Percentiles rank a stretch among this genome's conserved stretches.
phyloP scores from a whole-genome alignment of 2,113 vertebrate genomes.

The Colossoma macropomum region DNA sequence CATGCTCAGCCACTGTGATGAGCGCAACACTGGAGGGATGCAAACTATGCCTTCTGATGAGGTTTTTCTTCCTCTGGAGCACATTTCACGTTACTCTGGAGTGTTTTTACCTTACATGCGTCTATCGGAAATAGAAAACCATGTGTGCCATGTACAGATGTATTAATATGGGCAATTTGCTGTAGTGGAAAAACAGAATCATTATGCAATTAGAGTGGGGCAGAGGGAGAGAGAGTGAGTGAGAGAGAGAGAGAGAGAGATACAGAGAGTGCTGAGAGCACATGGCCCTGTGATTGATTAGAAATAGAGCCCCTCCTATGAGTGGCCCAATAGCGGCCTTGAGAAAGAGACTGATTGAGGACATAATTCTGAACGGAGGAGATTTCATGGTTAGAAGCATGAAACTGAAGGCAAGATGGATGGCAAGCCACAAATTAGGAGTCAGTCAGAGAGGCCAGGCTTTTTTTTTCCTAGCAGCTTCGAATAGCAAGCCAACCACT shows the following conservation, averaged over 20 bases:
- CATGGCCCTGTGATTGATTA: slow-evolving; percentile 42
- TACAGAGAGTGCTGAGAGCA: slow-evolving; percentile 6
- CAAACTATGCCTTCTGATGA: slow-evolving; percentile 33
- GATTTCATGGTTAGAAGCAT: slow-evolving; percentile 78
- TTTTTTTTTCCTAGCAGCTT: slow-evolving; percentile 4
- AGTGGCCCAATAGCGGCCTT: slow-evolving; percentile 66
- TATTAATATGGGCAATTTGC: slow-evolving; percentile 26
- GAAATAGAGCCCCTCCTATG: slow-evolving; percentile 61
- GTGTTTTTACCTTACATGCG: slow-evolving; percentile 7
- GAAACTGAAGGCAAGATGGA: slow-evolving; percentile 74
- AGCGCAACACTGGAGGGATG: slow-evolving; percentile 18
- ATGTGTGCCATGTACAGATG: neutral
- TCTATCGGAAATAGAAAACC: slow-evolving; percentile 22
- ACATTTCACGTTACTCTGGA: slow-evolving; percentile 12
- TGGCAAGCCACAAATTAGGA: slow-evolving; percentile 60
- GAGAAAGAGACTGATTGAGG: slow-evolving; percentile 77
- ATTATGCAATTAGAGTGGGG: neutral
- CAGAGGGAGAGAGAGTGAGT: neutral
- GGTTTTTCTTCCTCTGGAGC: neutral
- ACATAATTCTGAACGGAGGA: slow-evolving; percentile 75
- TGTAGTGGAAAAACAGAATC: neutral
- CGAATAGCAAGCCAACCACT: slow-evolving; percentile 29
- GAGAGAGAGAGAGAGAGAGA: neutral
- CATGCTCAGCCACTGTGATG: slow-evolving; percentile 23
- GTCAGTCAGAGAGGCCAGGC: slow-evolving; percentile 4